Base-by-base conservation (phyloP, 1,140 invertebrate species). In the Caenorhabditis tropicalis region DNA sequence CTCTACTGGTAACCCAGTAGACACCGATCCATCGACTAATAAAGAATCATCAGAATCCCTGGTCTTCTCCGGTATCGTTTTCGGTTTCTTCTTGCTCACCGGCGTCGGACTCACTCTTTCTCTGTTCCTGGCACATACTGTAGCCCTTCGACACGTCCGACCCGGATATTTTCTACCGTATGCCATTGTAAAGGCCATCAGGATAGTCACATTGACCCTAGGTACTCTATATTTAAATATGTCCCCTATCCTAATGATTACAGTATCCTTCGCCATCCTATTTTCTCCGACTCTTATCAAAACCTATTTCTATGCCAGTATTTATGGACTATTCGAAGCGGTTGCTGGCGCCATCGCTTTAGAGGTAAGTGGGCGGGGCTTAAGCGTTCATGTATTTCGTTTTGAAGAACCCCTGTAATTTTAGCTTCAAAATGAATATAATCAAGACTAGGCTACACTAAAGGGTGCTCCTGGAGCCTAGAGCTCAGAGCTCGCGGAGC, bases 271-370 rank as follows among this genome's bases (percentile, higher is more conserved):
- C 21, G 33, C 29, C 16, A 60, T 82, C 10, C 33, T 82, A 0
- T 48, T 82, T 39, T 70, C 82, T 4, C 82, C 82, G 9, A 49
- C 82, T 15, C 82, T 82, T 7, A 82, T 82, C 58, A 82, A 58
- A 70, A 58, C 56, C 12, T 82, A 82, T 39, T 82, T 82, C 51
- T 82, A 82, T 74, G 82, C 82, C 46, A 82, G 82, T 74, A 74
- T 82, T 51, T 82, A 82, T 49, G 82, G 82, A 65, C 24, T 82
- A 10, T 82, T 82, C 49, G 82, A 82, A 39, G 16, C 56, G 10
- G 19, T 60, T 16, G 82, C 82, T 27, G 82, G 82, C 4, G 82
- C 82, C 2, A 74, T 82, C 21, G 82, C 82, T 12, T 46, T 82
- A 15, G 82, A 82, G 58, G 82, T 82, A 65, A 58, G 36, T 60